Base-by-base conservation (phyloP, 35 echinoderm and acorn worm species). In the Acanthaster planci region DNA sequence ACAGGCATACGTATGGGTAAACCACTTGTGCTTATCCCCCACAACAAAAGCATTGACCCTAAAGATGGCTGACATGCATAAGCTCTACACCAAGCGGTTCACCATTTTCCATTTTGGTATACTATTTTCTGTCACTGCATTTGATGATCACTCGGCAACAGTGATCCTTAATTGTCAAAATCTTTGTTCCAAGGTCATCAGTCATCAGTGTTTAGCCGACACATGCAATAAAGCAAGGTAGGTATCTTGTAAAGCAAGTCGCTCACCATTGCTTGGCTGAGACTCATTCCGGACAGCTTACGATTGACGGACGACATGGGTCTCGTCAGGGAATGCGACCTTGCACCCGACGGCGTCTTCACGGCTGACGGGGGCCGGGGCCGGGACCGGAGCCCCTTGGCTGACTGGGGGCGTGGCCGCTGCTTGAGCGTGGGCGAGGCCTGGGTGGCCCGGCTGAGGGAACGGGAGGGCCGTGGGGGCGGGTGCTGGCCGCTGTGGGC, bases 281-380 rank as follows among this genome's bases (percentile, higher is more conserved):
- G 64, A 26, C 64, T 72, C 64, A 72, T 72, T 23, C 64, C 64
- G 0, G 64, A 72, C 64, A 72, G 23, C 64, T 81, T 81, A 22
- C 51, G 39, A 17, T 30, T 51, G 31, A 52, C 44, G 12, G 88
- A 90, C 51, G 92, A 94, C 31, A 37, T 87, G 7, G 92, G 92
- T 30, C 92, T 86, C 0, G 92, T 92, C 32, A 97, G 54, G 9
- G 93, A 97, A 26, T 79, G 80, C 37, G 94, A 86, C 38, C 89
- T 89, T 31, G 76, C 51, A 12, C 56, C 78, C 27, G 51, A 51
- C 21, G 81, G 37, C 38, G 40, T 86, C 39, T 80, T 89, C 1
- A 60, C 51, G 0, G 83, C 91, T 0, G 96, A 99, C 27, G 60
- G 37, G 42, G n/a, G n/a, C n/a, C n/a, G n/a, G 2, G 96, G 96